phyloP scores from a whole-genome alignment of 2,888 invertebrate genomes.

The Bedellia somnulentella region DNA sequence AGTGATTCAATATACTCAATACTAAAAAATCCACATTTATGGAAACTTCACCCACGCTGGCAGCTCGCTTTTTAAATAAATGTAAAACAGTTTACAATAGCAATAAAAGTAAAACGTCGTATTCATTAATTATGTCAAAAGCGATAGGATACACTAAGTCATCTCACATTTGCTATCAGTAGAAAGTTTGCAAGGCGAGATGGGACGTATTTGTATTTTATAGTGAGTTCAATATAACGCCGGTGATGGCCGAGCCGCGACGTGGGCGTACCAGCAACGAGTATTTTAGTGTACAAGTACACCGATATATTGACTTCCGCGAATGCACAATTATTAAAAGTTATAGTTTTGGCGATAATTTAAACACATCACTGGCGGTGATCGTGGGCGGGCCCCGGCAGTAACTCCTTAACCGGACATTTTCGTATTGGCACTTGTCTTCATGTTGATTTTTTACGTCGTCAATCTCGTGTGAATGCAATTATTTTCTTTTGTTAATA shows the following conservation, averaged over 20 bases:
- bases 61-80: background rate
- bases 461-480: slow-evolving; percentile 31
- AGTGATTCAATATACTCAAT: slow-evolving; percentile 38
- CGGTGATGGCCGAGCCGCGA: too few relatives aligned
- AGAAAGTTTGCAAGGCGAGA: too few relatives aligned
- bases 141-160: too few relatives aligned
- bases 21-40: slow-evolving; percentile 12
- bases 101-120: slow-evolving; percentile 7
- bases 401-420: slow-evolving; percentile 36
- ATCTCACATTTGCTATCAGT: too few relatives aligned
- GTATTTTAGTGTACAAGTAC: too few relatives aligned
- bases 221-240: too few relatives aligned
- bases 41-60: slow-evolving; percentile 15
- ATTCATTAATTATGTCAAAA: too few relatives aligned
- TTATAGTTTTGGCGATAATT: slow-evolving; percentile 32
- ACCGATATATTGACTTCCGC: too few relatives aligned
- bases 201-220: too few relatives aligned
- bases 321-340: slow-evolving; percentile 38
- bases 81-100: background rate
- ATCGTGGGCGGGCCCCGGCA: background rate
- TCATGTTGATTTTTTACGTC: slow-evolving; percentile 45
- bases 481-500: too few relatives aligned
- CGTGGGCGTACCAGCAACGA: too few relatives aligned
- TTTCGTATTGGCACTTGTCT: slow-evolving; percentile 48
- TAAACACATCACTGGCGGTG: slow-evolving; percentile 29